Evolutionary conservation across 2,797 vertebrate genomes (phyloP).

Genomic region (Echeneis naucrates): DNA sequence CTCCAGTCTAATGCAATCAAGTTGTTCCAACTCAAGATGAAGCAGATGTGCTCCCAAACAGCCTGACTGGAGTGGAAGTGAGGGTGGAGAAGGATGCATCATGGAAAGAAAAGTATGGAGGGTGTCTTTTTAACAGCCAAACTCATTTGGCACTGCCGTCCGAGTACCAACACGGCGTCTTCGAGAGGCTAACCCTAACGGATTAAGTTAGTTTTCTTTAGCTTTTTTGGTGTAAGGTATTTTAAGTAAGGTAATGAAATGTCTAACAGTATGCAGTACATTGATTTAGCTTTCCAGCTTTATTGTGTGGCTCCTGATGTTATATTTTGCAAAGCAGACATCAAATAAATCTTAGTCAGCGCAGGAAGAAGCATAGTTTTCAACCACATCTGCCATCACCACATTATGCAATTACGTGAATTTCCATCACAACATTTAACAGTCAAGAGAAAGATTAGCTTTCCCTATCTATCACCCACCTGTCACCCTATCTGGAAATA

Average conservation of each 20-base stretch:
- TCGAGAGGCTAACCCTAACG: slow-evolving; percentile 24
- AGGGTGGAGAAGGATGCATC: slow-evolving; percentile 61
- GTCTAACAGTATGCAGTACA: slow-evolving; percentile 7
- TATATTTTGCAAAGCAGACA: slow-evolving; percentile 41
- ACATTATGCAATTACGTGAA: slow-evolving; percentile 48
- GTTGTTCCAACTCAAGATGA: slow-evolving; percentile 78
- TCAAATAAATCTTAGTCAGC: slow-evolving; percentile 55
- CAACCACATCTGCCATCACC: slow-evolving; percentile 33
- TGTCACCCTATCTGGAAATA: slow-evolving; percentile 81
- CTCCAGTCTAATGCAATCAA: slow-evolving; percentile 83
- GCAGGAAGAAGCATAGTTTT: slow-evolving; percentile 39
- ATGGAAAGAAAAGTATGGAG: slow-evolving; percentile 44
- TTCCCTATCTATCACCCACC: slow-evolving; percentile 73
- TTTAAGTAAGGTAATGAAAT: background rate
- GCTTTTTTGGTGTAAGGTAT: background rate
- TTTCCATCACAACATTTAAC: slow-evolving; percentile 73
- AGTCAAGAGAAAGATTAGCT: slow-evolving; percentile 72
- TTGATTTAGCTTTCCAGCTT: slow-evolving; percentile 39
- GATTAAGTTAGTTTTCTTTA: slow-evolving; percentile 35
- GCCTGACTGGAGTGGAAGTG: slow-evolving; percentile 50
- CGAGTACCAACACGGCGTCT: slow-evolving; percentile 19
- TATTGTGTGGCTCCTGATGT: slow-evolving; percentile 41
- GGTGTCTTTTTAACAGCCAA: slow-evolving; percentile 43
- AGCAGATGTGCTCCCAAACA: slow-evolving; percentile 77
- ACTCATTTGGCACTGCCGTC: slow-evolving; percentile 39